Evolutionary conservation across 2,888 invertebrate genomes (phyloP).

Genomic region (Silvanus unidentatus): DNA sequence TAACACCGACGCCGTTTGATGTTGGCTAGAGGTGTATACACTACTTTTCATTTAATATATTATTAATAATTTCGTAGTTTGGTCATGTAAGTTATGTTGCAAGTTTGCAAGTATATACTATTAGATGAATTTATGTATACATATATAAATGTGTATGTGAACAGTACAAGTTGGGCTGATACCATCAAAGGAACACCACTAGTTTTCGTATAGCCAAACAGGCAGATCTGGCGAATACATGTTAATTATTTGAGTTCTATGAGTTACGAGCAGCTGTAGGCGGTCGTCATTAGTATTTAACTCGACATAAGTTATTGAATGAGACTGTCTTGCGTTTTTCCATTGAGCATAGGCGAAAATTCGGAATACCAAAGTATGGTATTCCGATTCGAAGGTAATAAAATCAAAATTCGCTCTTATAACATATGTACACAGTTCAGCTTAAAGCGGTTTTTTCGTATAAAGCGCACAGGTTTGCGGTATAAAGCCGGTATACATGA

Average conservation of each 20-base stretch:
- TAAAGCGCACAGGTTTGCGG: too few species aligned
- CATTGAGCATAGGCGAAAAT: too few species aligned
- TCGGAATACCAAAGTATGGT: too few species aligned
- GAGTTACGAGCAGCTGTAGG: conserved; percentile 33
- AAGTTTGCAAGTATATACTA: neutral
- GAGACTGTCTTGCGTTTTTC: too few species aligned
- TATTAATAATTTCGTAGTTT: neutral
- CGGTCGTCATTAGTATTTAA: conserved; percentile 39
- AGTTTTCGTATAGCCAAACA: conserved; percentile 3
- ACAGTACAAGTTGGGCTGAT: conserved; percentile 2
- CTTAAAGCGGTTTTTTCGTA: too few species aligned
- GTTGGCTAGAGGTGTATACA: too few species aligned
- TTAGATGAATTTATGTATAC: neutral
- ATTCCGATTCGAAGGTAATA: too few species aligned
- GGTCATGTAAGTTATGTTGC: neutral
- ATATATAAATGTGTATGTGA: neutral
- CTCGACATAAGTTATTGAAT: conserved; percentile 26
- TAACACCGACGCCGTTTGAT: too few species aligned
- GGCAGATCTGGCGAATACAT: conserved; percentile 26
- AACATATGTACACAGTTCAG: too few species aligned
- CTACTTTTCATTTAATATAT: neutral
- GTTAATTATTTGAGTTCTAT: conserved; percentile 37
- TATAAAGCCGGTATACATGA: too few species aligned
- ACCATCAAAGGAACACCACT: conserved; percentile 15
- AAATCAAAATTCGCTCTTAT: too few species aligned